Evolutionary conservation across 2,888 invertebrate genomes (phyloP).

Genomic region (Palloptera scutellata): DNA sequence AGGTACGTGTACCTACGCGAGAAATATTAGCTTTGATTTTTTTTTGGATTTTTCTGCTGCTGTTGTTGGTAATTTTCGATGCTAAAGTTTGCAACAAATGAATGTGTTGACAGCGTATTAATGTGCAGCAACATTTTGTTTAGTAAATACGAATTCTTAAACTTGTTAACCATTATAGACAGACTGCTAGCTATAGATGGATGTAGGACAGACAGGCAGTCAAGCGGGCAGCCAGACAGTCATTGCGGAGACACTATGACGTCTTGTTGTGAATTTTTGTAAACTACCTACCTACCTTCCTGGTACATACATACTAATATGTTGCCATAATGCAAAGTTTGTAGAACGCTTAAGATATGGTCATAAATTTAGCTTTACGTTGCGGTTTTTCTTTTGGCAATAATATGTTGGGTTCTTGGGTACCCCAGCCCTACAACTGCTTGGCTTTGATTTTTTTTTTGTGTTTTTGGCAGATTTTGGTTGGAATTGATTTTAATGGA

Average conservation of each 20-base stretch:
- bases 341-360: conserved; percentile 19
- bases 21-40: background rate
- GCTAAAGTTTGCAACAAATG: conserved; percentile 45
- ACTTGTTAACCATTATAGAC: conserved; percentile 2
- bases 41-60: background rate
- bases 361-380: conserved; percentile 22
- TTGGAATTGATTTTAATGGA: too few species aligned
- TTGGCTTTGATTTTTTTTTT: too few species aligned
- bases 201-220: too few species aligned
- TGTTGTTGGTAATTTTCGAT: background rate
- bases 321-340: conserved; percentile 24
- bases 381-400: background rate
- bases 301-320: conserved; percentile 4
- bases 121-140: conserved; percentile 44
- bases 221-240: too few species aligned
- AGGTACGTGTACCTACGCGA: background rate
- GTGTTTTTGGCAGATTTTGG: too few species aligned
- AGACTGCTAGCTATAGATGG: too few species aligned
- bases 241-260: background rate
- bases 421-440: too few species aligned
- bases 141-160: conserved; percentile 46
- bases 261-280: background rate
- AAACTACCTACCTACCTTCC: background rate
- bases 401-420: too few species aligned
- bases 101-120: conserved; percentile 62